Evolutionary conservation across 1,140 invertebrate species (phyloP), one percentile per base, ranked within the genome.

Genomic region (Aphis gossypii): DNA sequence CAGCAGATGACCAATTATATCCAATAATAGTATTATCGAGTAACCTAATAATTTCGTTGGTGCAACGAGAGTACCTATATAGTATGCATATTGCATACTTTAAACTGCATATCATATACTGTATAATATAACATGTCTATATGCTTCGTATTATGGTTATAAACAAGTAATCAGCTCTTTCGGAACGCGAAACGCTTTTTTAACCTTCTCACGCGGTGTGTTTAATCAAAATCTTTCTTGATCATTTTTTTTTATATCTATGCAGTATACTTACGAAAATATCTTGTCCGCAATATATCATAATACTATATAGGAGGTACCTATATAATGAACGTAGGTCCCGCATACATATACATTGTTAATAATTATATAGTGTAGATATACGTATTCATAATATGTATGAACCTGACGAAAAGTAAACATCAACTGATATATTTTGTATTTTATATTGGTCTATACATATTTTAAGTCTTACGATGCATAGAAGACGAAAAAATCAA

Each of bases 41-140:
- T 76, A 76, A 76, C 60, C 60, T 76, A 76, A 76, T 76, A 76
- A 76, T 76, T 76, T n/a, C n/a, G 60, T 76, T 76, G 60, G 60
- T 76, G 60, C 11, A 18, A 14, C 60, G 60, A n/a, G 11, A 68
- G 30, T 68, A 68, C 25, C 9, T n/a, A n/a, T 6, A 11, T 46
- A 11, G 46, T 3, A 41, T 41, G 38, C 38, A 41, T 41, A 41
- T 41, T n/a, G 18, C 30, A 25, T 25, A 56, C 56, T 68, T 5
- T n/a, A 18, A 11, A 30, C 30, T 30, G 56, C 56, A n/a, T n/a
- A n/a, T 83, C 23, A 38, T 38, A 83, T 9, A 83, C 2, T 38
- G 38, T 83, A 82, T 82, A 35, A 35, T 76, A 82, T 38, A 83
- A 23, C 14, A 68, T 68, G 48, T 51, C 48, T 51, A 51, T 51